Base-by-base conservation (phyloP, 2,888 invertebrate species). In the Cantharis flavilabris region DNA sequence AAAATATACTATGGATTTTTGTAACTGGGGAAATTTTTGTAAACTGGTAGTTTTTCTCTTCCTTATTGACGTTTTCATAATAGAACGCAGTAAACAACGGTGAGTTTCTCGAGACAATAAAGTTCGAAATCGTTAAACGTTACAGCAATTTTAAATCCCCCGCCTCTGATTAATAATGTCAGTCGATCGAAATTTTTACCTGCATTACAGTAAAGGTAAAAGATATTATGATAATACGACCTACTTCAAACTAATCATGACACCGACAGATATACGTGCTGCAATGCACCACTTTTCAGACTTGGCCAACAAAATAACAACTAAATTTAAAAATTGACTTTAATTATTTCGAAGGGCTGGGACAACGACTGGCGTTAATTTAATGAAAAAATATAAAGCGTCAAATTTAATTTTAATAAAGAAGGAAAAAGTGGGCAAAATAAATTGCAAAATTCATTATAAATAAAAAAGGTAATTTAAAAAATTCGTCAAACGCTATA, bases 141-240 rank as follows among this genome's bases (percentile, higher is more conserved):
- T 33, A 5, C 13, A 13, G 33, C 33, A 33, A 13, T 33, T 70
- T 72, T 26, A 26, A 33, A 70, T 26, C 16, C n/a, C 78, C 70
- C 80, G 80, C 78, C 80, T 75, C 78, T 80, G 80, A 76, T 76
- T 76, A 63, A 33, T 33, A 75, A 76, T 76, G 75, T 71, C 76
- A 70, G 77, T 76, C 76, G 79, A 76, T 80, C 79, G 82, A 82
- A 82, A 81, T 84, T 86, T 85, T 83, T 85, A 85, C 85, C 85
- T 86, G 86, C 81, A 83, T 82, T 82, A 83, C 81, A 81, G 80
- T 81, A 82, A 81, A 79, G 84, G 83, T 81, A 83, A 80, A 81
- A 85, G 84, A 84, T 85, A 85, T 85, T 84, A 84, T 85, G 85
- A 85, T 84, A 85, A 86, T 85, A 80, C 86, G 84, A 86, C 86